phyloP scores from a whole-genome alignment of 2,113 vertebrate species.

The Solenodon paradoxus region DNA sequence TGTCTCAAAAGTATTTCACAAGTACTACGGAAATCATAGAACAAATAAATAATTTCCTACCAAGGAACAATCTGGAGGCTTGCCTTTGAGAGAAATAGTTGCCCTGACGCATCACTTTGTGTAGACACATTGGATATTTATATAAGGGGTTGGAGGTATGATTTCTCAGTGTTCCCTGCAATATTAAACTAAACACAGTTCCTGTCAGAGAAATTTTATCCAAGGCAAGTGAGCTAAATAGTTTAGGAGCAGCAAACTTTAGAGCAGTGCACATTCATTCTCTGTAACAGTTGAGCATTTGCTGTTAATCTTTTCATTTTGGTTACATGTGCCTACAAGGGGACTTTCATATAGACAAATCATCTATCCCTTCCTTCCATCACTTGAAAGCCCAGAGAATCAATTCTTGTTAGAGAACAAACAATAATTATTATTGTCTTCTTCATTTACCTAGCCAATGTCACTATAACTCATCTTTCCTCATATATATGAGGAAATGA shows the following conservation, averaged over 20 bases:
- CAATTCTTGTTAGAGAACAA: background rate
- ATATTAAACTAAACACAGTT: background rate
- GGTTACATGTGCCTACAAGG: background rate
- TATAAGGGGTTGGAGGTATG: background rate
- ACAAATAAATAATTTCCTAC: background rate
- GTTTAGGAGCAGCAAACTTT: background rate
- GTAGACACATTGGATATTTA: background rate
- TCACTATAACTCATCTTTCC: background rate
- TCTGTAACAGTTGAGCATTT: background rate
- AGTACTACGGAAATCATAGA: background rate
- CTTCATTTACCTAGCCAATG: background rate
- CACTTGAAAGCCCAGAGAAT: background rate
- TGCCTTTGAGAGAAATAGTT: background rate
- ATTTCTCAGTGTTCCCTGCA: background rate
- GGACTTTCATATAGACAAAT: background rate
- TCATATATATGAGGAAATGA: too few species aligned
- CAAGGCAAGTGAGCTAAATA: background rate
- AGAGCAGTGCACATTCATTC: background rate
- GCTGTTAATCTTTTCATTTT: background rate
- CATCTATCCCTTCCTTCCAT: background rate
- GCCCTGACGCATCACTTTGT: background rate
- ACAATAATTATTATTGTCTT: background rate
- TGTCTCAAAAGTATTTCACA: background rate
- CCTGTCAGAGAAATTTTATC: background rate
- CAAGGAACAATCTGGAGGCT: background rate